Percentiles rank a stretch among this genome's conserved stretches.
Conservation (phyloP, 1,140 invertebrate species). For the Marisa cornuarietis region DNA sequence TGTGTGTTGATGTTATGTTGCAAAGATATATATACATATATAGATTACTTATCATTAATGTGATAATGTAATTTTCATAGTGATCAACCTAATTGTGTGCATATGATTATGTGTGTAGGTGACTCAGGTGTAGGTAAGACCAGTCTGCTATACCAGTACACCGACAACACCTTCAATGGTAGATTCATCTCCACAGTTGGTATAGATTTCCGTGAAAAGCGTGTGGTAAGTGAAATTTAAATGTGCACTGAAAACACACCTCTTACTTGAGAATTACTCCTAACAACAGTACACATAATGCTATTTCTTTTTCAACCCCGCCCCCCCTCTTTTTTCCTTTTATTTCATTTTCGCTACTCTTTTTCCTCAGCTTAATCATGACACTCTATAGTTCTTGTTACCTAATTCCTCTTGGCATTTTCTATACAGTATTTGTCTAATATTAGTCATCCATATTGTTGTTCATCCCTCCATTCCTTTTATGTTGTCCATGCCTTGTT, state of each 20-base stretch:
- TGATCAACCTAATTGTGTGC: slow-evolving; percentile 1
- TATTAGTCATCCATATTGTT: no score
- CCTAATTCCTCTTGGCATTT: no score
- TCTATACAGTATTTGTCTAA: no score
- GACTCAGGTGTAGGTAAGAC: slow-evolving; percentile 68
- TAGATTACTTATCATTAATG: background rate
- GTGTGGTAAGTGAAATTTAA: slow-evolving; percentile 76
- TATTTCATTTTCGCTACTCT: background rate
- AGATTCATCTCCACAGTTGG: slow-evolving; percentile 97
- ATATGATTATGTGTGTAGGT: slow-evolving; percentile 42
- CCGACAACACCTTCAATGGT: slow-evolving; percentile 89
- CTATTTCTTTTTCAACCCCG: background rate
- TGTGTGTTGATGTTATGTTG: background rate
- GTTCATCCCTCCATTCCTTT: no score
- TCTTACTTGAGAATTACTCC: no score
- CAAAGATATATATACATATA: background rate
- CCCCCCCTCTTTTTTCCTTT: background rate
- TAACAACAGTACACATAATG: background rate
- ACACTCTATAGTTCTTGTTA: no score
- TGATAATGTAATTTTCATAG: background rate
- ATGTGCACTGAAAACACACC: background rate
- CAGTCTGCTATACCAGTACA: slow-evolving; percentile 84
- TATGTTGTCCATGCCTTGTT: no score
- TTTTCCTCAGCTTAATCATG: no score
- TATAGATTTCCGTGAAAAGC: slow-evolving; percentile 97